Evolutionary conservation across 2,113 vertebrate species (phyloP).

Genomic region (Telmatochromis brichardi): DNA sequence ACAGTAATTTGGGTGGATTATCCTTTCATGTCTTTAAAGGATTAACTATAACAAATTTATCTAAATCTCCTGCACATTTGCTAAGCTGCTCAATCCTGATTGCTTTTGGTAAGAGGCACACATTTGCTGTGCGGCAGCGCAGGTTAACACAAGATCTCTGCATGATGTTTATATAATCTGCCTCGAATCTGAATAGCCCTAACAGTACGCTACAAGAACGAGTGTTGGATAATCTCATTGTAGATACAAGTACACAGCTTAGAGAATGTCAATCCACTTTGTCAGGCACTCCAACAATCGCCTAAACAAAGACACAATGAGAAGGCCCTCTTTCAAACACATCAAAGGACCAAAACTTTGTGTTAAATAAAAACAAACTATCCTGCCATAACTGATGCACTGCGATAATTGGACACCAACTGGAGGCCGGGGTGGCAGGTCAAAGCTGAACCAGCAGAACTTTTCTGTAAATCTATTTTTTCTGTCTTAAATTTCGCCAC

Average conservation of each 20-base stretch:
- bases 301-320: neutral
- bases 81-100: neutral
- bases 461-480: neutral
- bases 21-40: neutral
- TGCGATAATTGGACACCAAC: neutral
- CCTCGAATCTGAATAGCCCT: neutral
- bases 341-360: neutral
- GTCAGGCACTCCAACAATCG: neutral
- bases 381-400: neutral
- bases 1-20: neutral
- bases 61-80: neutral
- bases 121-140: neutral
- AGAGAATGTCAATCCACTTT: constrained; percentile 26
- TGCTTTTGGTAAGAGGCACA: neutral
- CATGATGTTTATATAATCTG: constrained; percentile 22
- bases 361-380: neutral
- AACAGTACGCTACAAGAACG: neutral
- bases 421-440: neutral
- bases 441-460: neutral
- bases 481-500: neutral
- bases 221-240: neutral
- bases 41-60: constrained; percentile 3
- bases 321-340: neutral
- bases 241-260: neutral
- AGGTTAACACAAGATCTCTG: constrained; percentile 13